Evolutionary conservation across 2,797 vertebrate genomes (phyloP), one percentile per base, ranked within the genome.

Genomic region (Lithobates sylvaticus): DNA sequence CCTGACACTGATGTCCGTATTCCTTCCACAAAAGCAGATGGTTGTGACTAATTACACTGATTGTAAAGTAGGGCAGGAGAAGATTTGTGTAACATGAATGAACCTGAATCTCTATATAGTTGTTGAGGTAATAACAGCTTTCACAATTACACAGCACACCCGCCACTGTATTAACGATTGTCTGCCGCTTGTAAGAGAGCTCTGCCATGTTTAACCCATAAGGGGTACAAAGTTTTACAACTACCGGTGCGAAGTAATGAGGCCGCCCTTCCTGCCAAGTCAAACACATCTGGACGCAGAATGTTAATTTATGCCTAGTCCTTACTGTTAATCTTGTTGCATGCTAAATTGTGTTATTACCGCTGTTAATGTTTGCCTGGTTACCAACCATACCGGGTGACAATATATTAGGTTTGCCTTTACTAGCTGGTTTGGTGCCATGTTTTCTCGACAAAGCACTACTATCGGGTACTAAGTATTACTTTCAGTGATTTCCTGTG

Each of bases 41-140:
- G 27, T 29, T 36, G 61, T 7, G 21, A 26, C 61, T 80, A 85
- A 85, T 80, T 85, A 75, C 26, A 80, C 26, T 36, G 58, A 85
- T 85, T 78, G 68, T 70, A 79, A 78, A 72, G 68, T 47, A 64
- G 83, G 67, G 44, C 50, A 44, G 39, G 34, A 18, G 71, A 72
- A 64, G 61, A 73, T 67, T 27, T 36, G 69, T 67, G 76, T 65
- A 79, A 80, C 76, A 73, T 80, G 76, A 85, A 85, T 80, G 77
- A 70, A 76, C 84, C 54, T 69, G 84, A 64, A 69, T 23, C 61
- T 36, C 71, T 29, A 27, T 76, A 58, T 81, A 27, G 79, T 81
- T 34, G 73, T 65, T 9, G 72, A 58, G 67, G 12, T 71, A 86
- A 82, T 82, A 86, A 82, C 79, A 77, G 79, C 79, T 71, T 72